Evolutionary conservation across 2,113 vertebrate genomes (phyloP).

Genomic region (Haemorhous mexicanus): DNA sequence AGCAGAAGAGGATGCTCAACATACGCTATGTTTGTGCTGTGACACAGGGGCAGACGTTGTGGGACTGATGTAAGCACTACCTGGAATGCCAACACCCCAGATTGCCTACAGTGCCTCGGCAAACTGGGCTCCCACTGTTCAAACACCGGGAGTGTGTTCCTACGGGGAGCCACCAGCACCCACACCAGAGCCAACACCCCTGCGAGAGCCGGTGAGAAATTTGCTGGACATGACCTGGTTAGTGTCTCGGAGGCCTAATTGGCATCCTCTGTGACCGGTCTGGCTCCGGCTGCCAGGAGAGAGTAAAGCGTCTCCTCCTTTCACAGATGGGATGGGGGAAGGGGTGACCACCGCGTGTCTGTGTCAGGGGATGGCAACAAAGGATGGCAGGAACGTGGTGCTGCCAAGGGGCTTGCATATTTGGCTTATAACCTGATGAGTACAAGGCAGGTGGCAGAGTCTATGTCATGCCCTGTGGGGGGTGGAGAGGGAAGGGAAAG

Average conservation of each 20-base stretch:
- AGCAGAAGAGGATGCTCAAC: neutral
- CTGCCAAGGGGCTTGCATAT: slow-evolving; percentile 32
- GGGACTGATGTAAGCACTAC: neutral
- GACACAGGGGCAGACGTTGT: neutral
- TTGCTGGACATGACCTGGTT: slow-evolving; percentile 15
- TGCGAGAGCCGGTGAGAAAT: neutral
- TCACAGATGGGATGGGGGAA: slow-evolving; percentile 58
- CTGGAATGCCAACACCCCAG: neutral
- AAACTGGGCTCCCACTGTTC: accelerated
- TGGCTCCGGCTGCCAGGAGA: slow-evolving; percentile 29
- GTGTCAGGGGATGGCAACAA: slow-evolving; percentile 55
- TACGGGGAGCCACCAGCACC: neutral
- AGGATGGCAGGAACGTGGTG: slow-evolving; percentile 23
- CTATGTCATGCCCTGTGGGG: slow-evolving; percentile 55
- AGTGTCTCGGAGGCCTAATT: slow-evolving; percentile 31
- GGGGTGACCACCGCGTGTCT: slow-evolving; percentile 26
- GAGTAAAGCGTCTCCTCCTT: slow-evolving; percentile 23
- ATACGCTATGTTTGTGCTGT: neutral
- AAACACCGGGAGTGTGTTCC: accelerated
- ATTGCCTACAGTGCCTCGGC: accelerated
- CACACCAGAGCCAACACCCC: neutral
- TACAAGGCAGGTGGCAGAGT: slow-evolving; percentile 51
- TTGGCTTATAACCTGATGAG: slow-evolving; percentile 59
- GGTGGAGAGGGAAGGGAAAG: slow-evolving; percentile 2
- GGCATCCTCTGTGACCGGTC: neutral